Conservation (phyloP, 2,797 vertebrate species). For the Syndactyla subalaris region DNA sequence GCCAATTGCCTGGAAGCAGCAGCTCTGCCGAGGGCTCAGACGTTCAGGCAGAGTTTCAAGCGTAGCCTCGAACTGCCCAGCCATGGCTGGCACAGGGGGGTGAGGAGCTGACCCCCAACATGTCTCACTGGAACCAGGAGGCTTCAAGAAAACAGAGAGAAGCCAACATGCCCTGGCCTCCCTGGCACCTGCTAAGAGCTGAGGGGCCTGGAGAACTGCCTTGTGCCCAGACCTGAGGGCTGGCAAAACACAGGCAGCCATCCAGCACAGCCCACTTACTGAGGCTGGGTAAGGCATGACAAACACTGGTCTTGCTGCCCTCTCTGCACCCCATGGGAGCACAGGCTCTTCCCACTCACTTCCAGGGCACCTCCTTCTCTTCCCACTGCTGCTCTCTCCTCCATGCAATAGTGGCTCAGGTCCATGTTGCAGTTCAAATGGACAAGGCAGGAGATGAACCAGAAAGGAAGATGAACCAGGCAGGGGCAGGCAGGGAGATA, state of each 20-base stretch:
- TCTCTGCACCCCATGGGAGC: background rate
- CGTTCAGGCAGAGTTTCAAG: background rate
- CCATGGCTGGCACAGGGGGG: background rate
- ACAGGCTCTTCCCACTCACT: background rate
- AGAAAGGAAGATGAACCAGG: background rate
- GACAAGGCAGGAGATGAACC: background rate
- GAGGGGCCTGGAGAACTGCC: background rate
- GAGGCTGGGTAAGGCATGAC: accelerated
- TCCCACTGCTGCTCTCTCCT: background rate
- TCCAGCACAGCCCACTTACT: background rate
- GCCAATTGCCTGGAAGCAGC: background rate
- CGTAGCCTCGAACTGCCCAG: background rate
- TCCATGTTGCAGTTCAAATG: accelerated
- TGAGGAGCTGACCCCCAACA: background rate
- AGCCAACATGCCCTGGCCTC: background rate
- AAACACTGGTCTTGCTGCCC: background rate
- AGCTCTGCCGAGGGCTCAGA: background rate
- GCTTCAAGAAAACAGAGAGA: background rate
- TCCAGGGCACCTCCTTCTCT: background rate
- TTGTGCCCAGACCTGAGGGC: background rate
- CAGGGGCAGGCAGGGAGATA: background rate
- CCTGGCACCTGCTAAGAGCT: background rate
- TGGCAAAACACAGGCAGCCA: background rate
- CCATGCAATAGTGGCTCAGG: accelerated
- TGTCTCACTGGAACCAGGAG: background rate